Evolutionary conservation across 30 jellyfish, hydroid and myxozoan species (phyloP).

Genomic region (Hydractinia symbiolongicarpus): DNA sequence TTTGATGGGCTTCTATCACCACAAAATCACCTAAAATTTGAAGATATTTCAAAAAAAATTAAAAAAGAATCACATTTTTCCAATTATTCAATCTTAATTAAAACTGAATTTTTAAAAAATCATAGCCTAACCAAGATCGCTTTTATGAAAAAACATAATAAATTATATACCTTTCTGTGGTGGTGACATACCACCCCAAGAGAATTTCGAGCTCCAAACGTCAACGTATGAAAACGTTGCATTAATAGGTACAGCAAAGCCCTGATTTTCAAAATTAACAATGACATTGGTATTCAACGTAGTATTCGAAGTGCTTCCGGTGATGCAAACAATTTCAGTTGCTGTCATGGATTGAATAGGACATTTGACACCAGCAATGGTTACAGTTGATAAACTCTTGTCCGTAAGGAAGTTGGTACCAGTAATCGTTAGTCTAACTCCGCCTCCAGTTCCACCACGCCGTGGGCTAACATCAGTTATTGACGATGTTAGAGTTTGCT

Average conservation of each 20-base stretch:
- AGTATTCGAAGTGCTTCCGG: conserved; percentile 10
- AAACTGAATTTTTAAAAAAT: background rate
- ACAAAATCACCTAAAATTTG: conserved; percentile 64
- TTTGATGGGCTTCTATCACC: conserved; percentile 53
- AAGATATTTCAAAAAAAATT: background rate
- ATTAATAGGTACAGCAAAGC: conserved; percentile 45
- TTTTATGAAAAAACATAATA: background rate
- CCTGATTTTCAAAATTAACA: conserved; percentile 63
- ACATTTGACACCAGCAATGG: conserved; percentile 27
- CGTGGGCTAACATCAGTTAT: conserved; percentile 67
- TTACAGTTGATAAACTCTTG: background rate
- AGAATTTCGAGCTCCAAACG: conserved; percentile 84
- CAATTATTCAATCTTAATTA: background rate
- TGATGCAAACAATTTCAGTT: conserved; percentile 14
- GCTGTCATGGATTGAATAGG: background rate
- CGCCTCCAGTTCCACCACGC: conserved; percentile 99
- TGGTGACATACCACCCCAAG: conserved; percentile 91
- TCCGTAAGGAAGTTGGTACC: conserved; percentile 42
- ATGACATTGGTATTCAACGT: background rate
- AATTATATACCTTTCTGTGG: no score
- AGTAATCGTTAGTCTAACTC: conserved; percentile 69
- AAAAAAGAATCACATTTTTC: background rate
- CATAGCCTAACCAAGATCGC: background rate
- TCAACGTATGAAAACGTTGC: conserved; percentile 74
- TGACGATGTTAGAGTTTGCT: conserved; percentile 55